Evolutionary conservation across 64 coral and sea anemone genomes (phyloP), one percentile per base, ranked within the genome.

Genomic region (Astreopora myriophthalma): DNA sequence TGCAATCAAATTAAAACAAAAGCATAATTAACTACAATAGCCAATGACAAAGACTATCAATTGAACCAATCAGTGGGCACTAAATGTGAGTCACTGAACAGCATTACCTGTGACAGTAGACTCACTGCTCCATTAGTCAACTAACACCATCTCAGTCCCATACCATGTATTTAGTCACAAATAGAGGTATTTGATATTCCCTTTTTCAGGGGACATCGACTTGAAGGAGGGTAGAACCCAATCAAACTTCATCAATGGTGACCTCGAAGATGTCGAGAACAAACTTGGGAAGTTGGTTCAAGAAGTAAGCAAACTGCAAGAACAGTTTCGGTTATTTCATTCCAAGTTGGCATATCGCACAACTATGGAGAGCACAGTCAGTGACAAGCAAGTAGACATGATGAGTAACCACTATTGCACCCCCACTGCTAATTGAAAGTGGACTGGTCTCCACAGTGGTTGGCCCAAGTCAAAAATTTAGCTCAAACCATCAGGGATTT

Each of bases 201-300:
- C 61, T 61, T 24, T 62, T 24, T 13, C 29, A 83, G 79, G 9
- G 3, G 79, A 33, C 12, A 64, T 83, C 20, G 79, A 83, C 19
- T 64, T 83, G 20, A 40, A 83, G 16, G 79, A 83, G 3, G 57
- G 31, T 1, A 63, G 12, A 25, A 30, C 26, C 19, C 57, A 83
- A 19, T 14, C 52, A 11, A 14, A 4, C 19, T 23, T 22, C 8
- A 20, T 5, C 70, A 83, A 65, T 64, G 57, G 14, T 22, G n/a
- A 83, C 57, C 55, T 83, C 20, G 65, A 83, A 64, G 79, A 64
- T 36, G 29, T 83, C 0, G 79, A 83, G 57, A 57, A 83, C 52
- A 83, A 83, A 34, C 31, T 83, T 17, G 57, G 32, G 2, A 55
- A 65, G 57, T 6, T 83, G 22, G 48, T 63, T 34, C 19, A 34